phyloP scores from a whole-genome alignment of 2,797 vertebrate genomes.

The Rhabdomys pumilio region DNA sequence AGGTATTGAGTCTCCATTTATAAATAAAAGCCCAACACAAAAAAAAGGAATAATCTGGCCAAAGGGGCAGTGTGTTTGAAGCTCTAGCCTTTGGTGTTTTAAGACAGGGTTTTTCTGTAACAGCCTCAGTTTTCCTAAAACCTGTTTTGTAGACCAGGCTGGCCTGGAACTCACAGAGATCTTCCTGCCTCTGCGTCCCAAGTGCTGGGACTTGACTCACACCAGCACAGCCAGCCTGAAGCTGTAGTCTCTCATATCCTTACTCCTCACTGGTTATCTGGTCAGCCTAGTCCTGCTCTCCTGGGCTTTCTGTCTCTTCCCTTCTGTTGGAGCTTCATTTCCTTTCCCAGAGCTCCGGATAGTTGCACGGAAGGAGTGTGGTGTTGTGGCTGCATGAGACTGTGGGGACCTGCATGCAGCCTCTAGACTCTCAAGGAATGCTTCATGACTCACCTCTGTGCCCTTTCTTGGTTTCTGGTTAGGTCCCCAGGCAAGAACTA shows the following conservation, averaged over 20 bases:
- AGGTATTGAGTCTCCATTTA: not conserved
- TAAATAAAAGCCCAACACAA: conserved; percentile 11
- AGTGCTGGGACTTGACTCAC: not conserved
- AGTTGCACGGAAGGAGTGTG: not conserved
- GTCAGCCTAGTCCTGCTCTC: not conserved
- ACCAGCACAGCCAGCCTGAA: not conserved
- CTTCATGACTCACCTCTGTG: conserved; percentile 56
- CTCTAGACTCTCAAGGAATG: not conserved
- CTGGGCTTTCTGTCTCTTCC: not conserved
- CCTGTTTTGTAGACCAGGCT: not conserved
- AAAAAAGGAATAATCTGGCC: not conserved
- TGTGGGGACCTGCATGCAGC: not conserved
- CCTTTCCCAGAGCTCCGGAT: not conserved
- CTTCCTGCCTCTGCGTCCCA: not conserved
- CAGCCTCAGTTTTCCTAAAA: not conserved
- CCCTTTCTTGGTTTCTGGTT: conserved; percentile 74
- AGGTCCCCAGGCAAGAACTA: conserved; percentile 99
- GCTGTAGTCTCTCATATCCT: not conserved
- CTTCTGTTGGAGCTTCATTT: not conserved
- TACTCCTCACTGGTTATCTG: not conserved
- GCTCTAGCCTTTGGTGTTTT: not conserved
- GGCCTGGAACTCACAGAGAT: not conserved
- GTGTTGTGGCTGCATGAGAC: not conserved
- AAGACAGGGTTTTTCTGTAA: not conserved
- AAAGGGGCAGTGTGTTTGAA: not conserved